Evolutionary conservation across 2,888 invertebrate species (phyloP), one percentile per base, ranked within the genome.

Genomic region (Meiosimyza platycephala): DNA sequence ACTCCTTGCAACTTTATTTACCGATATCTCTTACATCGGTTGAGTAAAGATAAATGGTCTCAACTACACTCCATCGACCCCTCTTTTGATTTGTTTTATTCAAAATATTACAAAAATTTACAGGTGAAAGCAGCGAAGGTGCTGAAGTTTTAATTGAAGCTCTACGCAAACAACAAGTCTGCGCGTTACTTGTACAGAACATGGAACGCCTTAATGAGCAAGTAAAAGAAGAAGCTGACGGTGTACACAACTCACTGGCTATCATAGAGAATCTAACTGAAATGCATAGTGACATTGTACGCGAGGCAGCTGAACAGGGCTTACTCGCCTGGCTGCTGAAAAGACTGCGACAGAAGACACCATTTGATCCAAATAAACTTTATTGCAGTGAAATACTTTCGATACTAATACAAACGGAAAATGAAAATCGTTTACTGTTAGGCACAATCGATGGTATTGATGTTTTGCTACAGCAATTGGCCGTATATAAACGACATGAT

Each of bases 191-290:
- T 6, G 94, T 99, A 2, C 97, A 98, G 88, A 98, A 98, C 88
- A 88, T 99, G 71, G 95, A 96, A 64, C 90, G 98, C 60, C 90
- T 99, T 3, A 98, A 99, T 87, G 99, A 99, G 86, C 90, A 90
- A 69, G 92, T 96, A 2, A 95, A 96, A 80, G 98, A 98, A 86
- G 99, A 99, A 88, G 90, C 94, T 52, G 98, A 98, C 86, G 99
- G 98, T 7, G 96, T 99, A 1, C 97, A 98, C 86, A 97, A 99
- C 84, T 95, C 97, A 5, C 89, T 88, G 57, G 94, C 94, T 67
- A 95, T 97, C 79, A 91, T 99, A 80, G 99, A 99, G 89, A 99
- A 99, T 86, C 90, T 99, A 67, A 92, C 95, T 48, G 99, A 99
- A 87, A 93, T 97, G 80, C 91, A 93, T 76, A 93, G 94, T 13